A percentile compares a stretch with the other conserved stretches of the same genome.
These are phyloP conservation scores for Pyrrhia umbra DNA, from an alignment of 2,888 invertebrate genomes.

Conservation along the genomic window DNA sequence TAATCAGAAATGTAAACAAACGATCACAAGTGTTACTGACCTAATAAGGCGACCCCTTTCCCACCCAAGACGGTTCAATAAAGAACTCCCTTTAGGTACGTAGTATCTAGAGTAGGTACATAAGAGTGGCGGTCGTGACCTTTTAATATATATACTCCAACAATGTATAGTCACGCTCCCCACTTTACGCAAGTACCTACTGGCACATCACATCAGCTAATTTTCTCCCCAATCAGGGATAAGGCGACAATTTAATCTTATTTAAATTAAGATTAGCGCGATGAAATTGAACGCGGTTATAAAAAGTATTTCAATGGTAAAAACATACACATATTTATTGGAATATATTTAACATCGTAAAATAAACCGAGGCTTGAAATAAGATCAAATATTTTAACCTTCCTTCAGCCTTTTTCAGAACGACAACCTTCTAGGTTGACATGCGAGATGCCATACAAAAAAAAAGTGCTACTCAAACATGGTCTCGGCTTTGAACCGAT, in stretches of 20 bases:
- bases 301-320: no score
- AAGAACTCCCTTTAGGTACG: conserved; percentile 88
- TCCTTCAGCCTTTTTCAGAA: no score
- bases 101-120: conserved; percentile 82
- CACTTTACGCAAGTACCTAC: conserved; percentile 72
- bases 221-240: conserved; percentile 68
- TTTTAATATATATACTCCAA: conserved; percentile 79
- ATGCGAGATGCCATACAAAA: no score
- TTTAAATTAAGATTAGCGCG: conserved; percentile 26
- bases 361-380: no score
- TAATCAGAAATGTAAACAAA: conserved; percentile 52
- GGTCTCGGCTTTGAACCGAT: no score
- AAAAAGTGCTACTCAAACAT: no score
- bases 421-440: no score
- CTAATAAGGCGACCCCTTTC: conserved; percentile 89
- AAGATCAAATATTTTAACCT: no score
- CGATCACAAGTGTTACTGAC: conserved; percentile 83
- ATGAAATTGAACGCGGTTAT: conserved; percentile 2
- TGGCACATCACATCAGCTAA: conserved; percentile 75
- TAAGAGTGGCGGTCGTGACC: conserved; percentile 86
- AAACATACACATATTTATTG: no score
- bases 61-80: conserved; percentile 87
- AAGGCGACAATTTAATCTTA: conserved; percentile 48
- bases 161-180: conserved; percentile 76
- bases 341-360: no score